These are phyloP conservation scores for Poecile atricapillus DNA, from an alignment of 2,113 vertebrate species.

Conservation along the genomic window DNA sequence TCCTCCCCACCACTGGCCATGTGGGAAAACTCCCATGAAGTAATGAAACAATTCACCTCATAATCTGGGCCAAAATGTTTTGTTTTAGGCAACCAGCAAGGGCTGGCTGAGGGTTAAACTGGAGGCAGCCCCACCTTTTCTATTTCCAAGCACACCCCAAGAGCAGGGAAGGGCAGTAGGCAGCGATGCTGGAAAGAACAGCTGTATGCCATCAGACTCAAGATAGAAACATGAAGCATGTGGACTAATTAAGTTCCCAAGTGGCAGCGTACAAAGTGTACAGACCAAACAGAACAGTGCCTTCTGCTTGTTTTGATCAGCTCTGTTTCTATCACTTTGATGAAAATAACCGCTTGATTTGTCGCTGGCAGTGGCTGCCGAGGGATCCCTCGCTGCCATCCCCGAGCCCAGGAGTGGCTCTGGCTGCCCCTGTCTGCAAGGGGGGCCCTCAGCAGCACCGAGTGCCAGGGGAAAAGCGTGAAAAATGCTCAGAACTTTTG, in stretches of 20 bases:
- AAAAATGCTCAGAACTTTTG: not conserved
- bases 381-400: not conserved
- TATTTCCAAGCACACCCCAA: not conserved
- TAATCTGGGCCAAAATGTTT: not conserved
- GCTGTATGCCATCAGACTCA: slow-evolving; percentile 41
- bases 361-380: not conserved
- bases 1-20: not conserved
- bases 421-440: not conserved
- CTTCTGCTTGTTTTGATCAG: slow-evolving; percentile 55
- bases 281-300: slow-evolving; percentile 14
- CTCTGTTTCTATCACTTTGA: slow-evolving; percentile 1
- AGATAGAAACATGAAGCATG: slow-evolving; percentile 36
- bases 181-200: not conserved
- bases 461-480: accelerated
- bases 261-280: slow-evolving; percentile 12
- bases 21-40: not conserved
- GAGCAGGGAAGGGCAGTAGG: not conserved
- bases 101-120: not conserved
- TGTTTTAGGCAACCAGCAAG: not conserved
- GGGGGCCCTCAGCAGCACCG: not conserved
- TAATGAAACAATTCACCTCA: not conserved
- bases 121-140: accelerated
- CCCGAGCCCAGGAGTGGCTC: not conserved
- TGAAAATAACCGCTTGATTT: not conserved
- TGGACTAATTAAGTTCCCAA: slow-evolving; percentile 40